phyloP scores from a whole-genome alignment of 2,888 invertebrate genomes.

The Tineola bisselliella region DNA sequence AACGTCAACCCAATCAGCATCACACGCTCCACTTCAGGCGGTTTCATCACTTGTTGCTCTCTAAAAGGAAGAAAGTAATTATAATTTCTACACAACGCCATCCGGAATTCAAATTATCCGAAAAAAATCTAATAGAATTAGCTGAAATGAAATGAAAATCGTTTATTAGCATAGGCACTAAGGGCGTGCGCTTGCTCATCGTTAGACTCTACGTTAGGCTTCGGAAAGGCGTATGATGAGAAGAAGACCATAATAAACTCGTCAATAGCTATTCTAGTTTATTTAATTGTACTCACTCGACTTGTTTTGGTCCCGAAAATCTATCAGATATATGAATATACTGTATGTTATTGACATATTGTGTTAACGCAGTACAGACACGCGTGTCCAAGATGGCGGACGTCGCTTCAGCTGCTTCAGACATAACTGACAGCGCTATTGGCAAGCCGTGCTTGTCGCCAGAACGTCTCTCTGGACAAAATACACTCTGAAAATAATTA shows the following conservation, averaged over 20 bases:
- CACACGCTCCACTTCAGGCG: slow-evolving; percentile 83
- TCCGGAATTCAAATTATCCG: background rate
- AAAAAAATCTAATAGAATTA: too few relatives aligned
- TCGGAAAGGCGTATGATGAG: too few relatives aligned
- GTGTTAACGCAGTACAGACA: slow-evolving; percentile 77
- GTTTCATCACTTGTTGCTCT: slow-evolving; percentile 72
- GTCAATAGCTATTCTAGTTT: too few relatives aligned
- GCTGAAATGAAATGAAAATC: too few relatives aligned
- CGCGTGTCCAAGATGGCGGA: slow-evolving; percentile 85
- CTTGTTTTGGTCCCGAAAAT: slow-evolving; percentile 89
- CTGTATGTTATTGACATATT: slow-evolving; percentile 86
- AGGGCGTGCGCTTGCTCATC: too few relatives aligned
- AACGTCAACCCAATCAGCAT: slow-evolving; percentile 83
- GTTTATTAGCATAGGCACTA: too few relatives aligned
- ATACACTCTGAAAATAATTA: slow-evolving; percentile 71
- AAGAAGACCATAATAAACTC: too few relatives aligned
- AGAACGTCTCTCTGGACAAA: slow-evolving; percentile 83
- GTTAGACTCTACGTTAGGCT: too few relatives aligned
- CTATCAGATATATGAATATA: slow-evolving; percentile 98
- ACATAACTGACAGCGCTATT: slow-evolving; percentile 77
- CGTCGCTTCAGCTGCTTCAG: slow-evolving; percentile 91
- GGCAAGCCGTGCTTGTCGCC: slow-evolving; percentile 86
- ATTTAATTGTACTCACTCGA: slow-evolving; percentile 89
- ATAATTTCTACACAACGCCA: background rate
- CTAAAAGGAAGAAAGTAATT: slow-evolving; percentile 32